A percentile compares a stretch with the other conserved stretches of the same genome.
These are phyloP conservation scores for Lycocerus yunnanus DNA, from an alignment of 2,888 invertebrate species.

Conservation along the genomic window DNA sequence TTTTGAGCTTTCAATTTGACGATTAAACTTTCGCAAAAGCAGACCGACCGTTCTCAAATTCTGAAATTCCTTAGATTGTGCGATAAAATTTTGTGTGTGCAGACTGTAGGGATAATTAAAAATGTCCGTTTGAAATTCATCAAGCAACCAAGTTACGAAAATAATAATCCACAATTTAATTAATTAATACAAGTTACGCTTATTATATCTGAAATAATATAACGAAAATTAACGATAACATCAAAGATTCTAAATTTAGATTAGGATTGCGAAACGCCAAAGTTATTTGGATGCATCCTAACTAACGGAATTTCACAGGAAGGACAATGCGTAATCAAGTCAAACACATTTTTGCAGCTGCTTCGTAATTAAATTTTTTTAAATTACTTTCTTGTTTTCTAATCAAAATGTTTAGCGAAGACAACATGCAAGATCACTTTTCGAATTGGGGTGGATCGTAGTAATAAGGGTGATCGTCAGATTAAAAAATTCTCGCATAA, in stretches of 20 bases:
- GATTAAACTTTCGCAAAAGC: not conserved
- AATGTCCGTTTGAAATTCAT: constrained; percentile 32
- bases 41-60: not conserved
- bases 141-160: constrained; percentile 28
- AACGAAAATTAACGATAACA: constrained; percentile 22
- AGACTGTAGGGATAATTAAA: constrained; percentile 32
- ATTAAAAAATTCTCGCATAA: too few species aligned
- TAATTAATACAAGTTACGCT: constrained; percentile 34
- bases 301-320: constrained; percentile 25
- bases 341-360: constrained; percentile 25
- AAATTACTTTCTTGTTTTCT: not conserved
- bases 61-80: constrained; percentile 7
- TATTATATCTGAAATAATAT: constrained; percentile 36
- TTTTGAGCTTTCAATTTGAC: not conserved
- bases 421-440: not conserved
- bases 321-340: constrained; percentile 25
- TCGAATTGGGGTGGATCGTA: not conserved
- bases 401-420: not conserved
- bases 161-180: constrained; percentile 34
- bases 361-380: constrained; percentile 14
- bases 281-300: constrained; percentile 15
- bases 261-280: constrained; percentile 27
- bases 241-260: constrained; percentile 26
- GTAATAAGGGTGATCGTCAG: too few species aligned
- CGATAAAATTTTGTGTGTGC: constrained; percentile 16